A percentile compares a stretch with the other conserved stretches of the same genome.
Evolutionary conservation across 2,113 vertebrate genomes (phyloP).

Genomic region (Ondatra zibethicus): DNA sequence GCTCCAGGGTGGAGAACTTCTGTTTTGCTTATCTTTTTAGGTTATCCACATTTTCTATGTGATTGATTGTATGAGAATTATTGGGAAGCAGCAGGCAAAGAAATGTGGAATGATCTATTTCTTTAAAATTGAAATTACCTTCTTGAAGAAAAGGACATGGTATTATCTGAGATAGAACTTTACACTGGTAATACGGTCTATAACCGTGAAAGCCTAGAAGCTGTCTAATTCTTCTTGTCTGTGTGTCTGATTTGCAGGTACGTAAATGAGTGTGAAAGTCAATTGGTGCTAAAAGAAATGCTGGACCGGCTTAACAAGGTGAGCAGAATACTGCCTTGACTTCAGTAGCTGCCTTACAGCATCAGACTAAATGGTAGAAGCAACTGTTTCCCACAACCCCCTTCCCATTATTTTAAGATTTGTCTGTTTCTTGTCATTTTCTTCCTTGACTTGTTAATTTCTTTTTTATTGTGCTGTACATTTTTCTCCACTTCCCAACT

Average conservation of each 20-base stretch:
- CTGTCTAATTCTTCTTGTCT: background rate
- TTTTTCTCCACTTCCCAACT: background rate
- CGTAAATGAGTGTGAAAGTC: slow-evolving; percentile 95
- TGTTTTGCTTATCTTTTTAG: background rate
- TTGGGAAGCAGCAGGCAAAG: background rate
- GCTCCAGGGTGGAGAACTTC: background rate
- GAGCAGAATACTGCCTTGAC: slow-evolving; percentile 42
- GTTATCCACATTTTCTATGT: background rate
- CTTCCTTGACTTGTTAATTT: background rate
- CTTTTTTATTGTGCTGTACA: background rate
- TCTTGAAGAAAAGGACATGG: background rate
- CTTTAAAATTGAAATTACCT: background rate
- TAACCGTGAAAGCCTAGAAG: background rate
- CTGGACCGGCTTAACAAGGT: slow-evolving; percentile 97
- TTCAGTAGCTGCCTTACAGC: background rate
- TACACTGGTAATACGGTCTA: background rate
- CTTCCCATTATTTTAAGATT: slow-evolving; percentile 1
- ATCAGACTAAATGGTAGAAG: background rate
- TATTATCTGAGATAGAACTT: background rate
- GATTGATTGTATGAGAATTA: background rate
- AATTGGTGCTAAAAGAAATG: slow-evolving; percentile 90
- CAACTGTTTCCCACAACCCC: background rate
- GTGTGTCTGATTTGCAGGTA: slow-evolving; percentile 87
- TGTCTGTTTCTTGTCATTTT: slow-evolving; percentile 25
- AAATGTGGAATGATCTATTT: background rate